Evolutionary conservation across 2,113 vertebrate genomes (phyloP).

Genomic region (Catharus bicknelli): DNA sequence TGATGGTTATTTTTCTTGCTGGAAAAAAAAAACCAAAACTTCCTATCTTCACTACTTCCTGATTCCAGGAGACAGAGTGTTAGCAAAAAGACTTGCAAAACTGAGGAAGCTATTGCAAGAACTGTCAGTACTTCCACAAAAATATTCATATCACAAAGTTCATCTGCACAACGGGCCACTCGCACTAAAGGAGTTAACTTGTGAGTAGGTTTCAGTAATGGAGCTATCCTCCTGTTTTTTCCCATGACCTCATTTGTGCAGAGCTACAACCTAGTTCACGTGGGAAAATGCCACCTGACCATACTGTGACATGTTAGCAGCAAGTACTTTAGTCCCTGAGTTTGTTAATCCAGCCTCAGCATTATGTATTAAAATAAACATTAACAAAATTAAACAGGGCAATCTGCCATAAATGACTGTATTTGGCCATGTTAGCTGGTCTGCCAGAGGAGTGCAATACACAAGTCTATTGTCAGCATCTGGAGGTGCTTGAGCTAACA

Average conservation of each 20-base stretch:
- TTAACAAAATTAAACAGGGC: not conserved
- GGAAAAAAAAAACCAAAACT: not conserved
- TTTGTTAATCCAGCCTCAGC: not conserved
- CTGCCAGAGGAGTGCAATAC: not conserved
- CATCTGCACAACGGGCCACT: not conserved
- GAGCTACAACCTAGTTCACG: not conserved
- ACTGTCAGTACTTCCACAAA: not conserved
- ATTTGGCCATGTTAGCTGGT: not conserved
- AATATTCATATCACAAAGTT: not conserved
- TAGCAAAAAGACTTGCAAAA: conserved; percentile 39
- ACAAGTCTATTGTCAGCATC: not conserved
- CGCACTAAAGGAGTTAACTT: not conserved
- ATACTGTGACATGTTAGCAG: not conserved
- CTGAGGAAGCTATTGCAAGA: conserved; percentile 21
- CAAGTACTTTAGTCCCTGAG: not conserved
- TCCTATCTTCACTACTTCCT: not conserved
- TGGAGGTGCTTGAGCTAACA: not conserved
- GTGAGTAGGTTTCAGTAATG: not conserved
- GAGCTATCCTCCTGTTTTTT: not conserved
- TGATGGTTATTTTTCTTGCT: not conserved
- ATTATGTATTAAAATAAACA: not conserved
- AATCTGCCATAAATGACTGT: not conserved
- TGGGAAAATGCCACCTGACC: not conserved
- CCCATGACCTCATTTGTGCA: not conserved
- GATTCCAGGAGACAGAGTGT: conserved; percentile 20